Conservation (phyloP, 2,888 invertebrate species). For the Proisotoma minuta region DNA sequence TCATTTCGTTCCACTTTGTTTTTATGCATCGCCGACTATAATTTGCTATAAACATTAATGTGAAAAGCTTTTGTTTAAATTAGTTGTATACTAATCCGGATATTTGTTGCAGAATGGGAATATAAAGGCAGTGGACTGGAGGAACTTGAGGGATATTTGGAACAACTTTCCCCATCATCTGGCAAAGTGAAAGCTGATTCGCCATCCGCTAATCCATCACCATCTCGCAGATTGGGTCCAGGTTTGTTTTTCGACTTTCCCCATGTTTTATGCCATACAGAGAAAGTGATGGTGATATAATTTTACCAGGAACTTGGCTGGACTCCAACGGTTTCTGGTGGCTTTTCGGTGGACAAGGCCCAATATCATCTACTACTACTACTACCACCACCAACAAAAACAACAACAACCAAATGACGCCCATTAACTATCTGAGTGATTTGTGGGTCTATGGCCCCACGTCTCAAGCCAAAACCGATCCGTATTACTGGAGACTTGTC, state of each 20-base stretch:
- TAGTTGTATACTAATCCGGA: too few relatives aligned
- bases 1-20: too few relatives aligned
- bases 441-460: conserved; percentile 33
- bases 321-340: conserved; percentile 42
- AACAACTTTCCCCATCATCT: conserved; percentile 17
- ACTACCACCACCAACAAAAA: neutral
- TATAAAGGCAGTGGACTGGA: conserved; percentile 25
- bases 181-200: neutral
- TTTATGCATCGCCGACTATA: too few relatives aligned
- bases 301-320: conserved; percentile 42
- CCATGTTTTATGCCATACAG: too few relatives aligned
- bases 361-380: conserved; percentile 5
- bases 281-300: too few relatives aligned
- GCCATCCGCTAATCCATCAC: conserved; percentile 8
- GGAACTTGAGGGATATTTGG: conserved; percentile 24
- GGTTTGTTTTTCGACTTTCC: too few relatives aligned
- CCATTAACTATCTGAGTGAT: conserved; percentile 23
- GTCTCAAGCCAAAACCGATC: neutral
- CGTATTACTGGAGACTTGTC: conserved; percentile 29
- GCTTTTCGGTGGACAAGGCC: conserved; percentile 46
- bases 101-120: conserved; percentile 39
- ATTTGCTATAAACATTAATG: too few relatives aligned
- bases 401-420: conserved; percentile 3
- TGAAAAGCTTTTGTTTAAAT: too few relatives aligned
- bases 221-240: conserved; percentile 33